Evolutionary conservation across 1,140 invertebrate species (phyloP).

Genomic region (Hetaerina americana): DNA sequence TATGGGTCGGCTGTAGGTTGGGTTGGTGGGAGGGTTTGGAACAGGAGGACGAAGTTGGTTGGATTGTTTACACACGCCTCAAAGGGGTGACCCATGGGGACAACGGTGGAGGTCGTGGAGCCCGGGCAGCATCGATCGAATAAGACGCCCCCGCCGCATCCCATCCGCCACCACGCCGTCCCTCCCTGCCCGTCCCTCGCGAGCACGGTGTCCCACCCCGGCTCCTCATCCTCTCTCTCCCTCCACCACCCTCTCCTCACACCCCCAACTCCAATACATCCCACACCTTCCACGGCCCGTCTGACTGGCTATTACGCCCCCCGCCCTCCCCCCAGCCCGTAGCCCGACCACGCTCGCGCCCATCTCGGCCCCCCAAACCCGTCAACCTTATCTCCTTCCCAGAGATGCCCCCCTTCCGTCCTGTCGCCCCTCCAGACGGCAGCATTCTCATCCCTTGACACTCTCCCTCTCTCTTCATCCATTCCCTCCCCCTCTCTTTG

Average conservation of each 20-base stretch:
- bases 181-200: not conserved
- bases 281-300: no score
- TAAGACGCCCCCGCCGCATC: not conserved
- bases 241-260: no score
- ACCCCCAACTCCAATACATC: no score
- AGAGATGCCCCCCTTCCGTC: no score
- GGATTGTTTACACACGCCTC: not conserved
- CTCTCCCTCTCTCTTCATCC: no score
- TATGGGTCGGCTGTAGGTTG: not conserved
- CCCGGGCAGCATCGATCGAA: not conserved
- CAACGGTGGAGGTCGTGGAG: not conserved
- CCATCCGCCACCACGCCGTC: not conserved
- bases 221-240: not conserved
- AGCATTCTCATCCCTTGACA: no score
- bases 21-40: not conserved
- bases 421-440: no score
- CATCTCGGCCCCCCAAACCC: not conserved
- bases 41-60: no score
- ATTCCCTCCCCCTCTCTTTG: no score
- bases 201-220: no score
- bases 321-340: not conserved
- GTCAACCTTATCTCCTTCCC: no score
- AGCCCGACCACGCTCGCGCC: not conserved
- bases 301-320: no score
- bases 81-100: not conserved